Conservation (phyloP, 2,888 invertebrate genomes). For the Tethea ocularis region DNA sequence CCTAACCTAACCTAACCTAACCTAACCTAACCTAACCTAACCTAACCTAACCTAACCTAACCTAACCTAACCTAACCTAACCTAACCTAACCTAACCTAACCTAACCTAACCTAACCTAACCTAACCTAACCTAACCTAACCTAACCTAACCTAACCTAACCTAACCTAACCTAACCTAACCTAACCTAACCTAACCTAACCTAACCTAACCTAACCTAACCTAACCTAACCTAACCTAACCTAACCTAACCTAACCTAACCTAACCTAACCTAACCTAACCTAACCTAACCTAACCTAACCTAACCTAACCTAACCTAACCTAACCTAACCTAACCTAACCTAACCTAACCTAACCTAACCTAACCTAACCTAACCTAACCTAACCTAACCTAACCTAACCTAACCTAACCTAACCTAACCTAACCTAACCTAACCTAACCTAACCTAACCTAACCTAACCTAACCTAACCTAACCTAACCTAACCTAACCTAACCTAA, state of each 20-base stretch:
- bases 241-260: conserved; percentile 24
- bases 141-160: conserved; percentile 12
- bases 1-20: conserved; percentile 24
- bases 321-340: no score
- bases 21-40: conserved; percentile 11
- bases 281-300: conserved; percentile 15
- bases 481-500: no score
- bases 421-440: no score
- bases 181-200: conserved; percentile 27
- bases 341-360: no score
- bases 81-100: conserved; percentile 24
- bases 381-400: no score
- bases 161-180: conserved; percentile 7
- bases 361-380: no score
- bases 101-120: conserved; percentile 9
- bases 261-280: conserved; percentile 20
- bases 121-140: conserved; percentile 6
- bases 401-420: no score
- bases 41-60: conserved; percentile 16
- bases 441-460: no score
- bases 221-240: conserved; percentile 29
- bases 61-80: conserved; percentile 28
- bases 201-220: conserved; percentile 26
- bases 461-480: no score
- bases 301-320: not conserved